These are phyloP conservation scores for Mugil cephalus DNA, from an alignment of 2,113 vertebrate genomes.

Conservation along the genomic window DNA sequence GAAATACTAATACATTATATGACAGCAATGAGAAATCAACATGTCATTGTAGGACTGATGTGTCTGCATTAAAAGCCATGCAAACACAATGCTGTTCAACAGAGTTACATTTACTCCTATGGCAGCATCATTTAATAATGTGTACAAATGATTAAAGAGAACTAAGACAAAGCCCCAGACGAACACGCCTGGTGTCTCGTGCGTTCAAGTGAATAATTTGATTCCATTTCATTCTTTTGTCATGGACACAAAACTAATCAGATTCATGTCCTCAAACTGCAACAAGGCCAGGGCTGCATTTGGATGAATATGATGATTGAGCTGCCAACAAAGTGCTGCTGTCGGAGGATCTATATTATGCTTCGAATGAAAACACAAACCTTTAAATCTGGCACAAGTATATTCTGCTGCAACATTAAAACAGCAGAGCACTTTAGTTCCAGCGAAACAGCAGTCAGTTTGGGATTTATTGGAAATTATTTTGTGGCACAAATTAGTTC, in stretches of 20 bases:
- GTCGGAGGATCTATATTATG: background rate
- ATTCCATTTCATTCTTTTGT: background rate
- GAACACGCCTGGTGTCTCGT: background rate
- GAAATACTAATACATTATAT: slow-evolving; percentile 29
- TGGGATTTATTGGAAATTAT: background rate
- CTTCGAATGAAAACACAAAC: background rate
- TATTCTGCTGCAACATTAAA: background rate
- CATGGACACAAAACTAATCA: slow-evolving; percentile 5
- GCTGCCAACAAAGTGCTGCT: slow-evolving; percentile 1
- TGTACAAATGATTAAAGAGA: too few species aligned
- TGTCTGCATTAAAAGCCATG: background rate
- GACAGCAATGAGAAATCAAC: slow-evolving; percentile 7
- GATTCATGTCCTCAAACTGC: background rate
- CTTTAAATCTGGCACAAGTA: slow-evolving; percentile 1
- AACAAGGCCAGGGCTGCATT: background rate
- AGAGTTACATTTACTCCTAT: background rate
- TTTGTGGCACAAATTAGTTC: slow-evolving; percentile 8
- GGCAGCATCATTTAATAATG: background rate
- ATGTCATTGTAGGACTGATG: background rate
- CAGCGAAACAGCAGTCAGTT: background rate
- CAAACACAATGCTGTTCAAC: background rate
- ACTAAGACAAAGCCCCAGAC: too few species aligned
- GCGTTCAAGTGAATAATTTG: slow-evolving; percentile 13
- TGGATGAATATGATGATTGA: background rate
- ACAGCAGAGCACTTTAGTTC: slow-evolving; percentile 17